These are phyloP conservation scores for Kuschelorhynchus macadamiae DNA, from an alignment of 2,888 invertebrate genomes.

Conservation along the genomic window DNA sequence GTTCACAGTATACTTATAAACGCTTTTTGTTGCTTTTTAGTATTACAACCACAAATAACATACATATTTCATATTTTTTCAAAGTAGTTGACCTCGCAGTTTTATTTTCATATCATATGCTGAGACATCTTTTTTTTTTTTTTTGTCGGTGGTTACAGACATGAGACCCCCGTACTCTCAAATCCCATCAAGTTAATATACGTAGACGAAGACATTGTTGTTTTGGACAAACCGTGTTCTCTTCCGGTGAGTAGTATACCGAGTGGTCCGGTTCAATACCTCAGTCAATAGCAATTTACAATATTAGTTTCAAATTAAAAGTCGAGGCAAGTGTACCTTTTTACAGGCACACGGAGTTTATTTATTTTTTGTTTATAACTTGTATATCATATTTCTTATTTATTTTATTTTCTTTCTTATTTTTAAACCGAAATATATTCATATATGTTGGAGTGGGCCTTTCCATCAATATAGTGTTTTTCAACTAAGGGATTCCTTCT, in stretches of 20 bases:
- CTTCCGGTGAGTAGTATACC: constrained; percentile 81
- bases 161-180: constrained; percentile 89
- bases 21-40: too few relatives aligned
- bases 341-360: too few relatives aligned
- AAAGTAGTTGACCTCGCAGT: background rate
- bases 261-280: constrained; percentile 53
- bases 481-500: too few relatives aligned
- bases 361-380: too few relatives aligned
- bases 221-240: constrained; percentile 92
- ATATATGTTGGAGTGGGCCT: too few relatives aligned
- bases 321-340: too few relatives aligned
- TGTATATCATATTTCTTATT: too few relatives aligned
- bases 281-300: constrained; percentile 16
- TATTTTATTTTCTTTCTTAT: too few relatives aligned
- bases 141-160: constrained; percentile 72
- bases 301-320: background rate
- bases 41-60: background rate
- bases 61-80: too few relatives aligned
- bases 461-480: too few relatives aligned
- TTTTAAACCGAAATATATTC: too few relatives aligned
- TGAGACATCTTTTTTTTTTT: constrained; percentile 36
- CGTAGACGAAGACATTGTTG: constrained; percentile 87
- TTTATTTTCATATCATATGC: constrained; percentile 3
- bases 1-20: too few relatives aligned
- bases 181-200: constrained; percentile 85